Evolutionary conservation across 1,140 invertebrate species (phyloP).

Genomic region (Calosoma granatense): DNA sequence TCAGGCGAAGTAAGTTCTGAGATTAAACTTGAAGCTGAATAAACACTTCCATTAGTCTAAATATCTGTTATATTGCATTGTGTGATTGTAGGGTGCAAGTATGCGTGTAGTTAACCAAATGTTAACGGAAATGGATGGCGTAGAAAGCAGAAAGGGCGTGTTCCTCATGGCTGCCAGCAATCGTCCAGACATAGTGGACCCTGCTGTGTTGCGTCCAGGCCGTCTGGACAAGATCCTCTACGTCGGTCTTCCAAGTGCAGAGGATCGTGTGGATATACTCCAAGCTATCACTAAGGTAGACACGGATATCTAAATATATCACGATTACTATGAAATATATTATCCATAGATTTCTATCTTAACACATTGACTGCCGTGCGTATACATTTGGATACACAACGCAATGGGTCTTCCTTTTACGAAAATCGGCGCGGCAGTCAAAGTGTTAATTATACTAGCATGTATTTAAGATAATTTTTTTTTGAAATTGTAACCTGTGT

Average conservation of each 20-base stretch:
- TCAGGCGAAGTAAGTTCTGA: slow-evolving; percentile 48
- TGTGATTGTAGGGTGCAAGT: slow-evolving; percentile 48
- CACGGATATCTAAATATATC: slow-evolving; percentile 2
- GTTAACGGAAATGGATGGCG: slow-evolving; percentile 97
- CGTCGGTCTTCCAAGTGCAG: slow-evolving; percentile 75
- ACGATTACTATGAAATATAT: slow-evolving; percentile 12
- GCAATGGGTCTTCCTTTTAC: no score
- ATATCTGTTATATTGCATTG: slow-evolving; percentile 5
- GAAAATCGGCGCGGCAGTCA: no score
- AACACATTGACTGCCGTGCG: no score
- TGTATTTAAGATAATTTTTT: no score
- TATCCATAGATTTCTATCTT: no score
- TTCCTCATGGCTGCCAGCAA: slow-evolving; percentile 96
- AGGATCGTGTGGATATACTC: slow-evolving; percentile 82
- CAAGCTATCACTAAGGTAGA: slow-evolving; percentile 79
- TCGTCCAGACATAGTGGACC: slow-evolving; percentile 93
- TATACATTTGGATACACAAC: no score
- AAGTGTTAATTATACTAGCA: no score
- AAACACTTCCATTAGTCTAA: slow-evolving; percentile 10
- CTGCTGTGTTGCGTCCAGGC: slow-evolving; percentile 88
- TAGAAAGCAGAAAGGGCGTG: slow-evolving; percentile 80
- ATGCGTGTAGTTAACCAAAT: slow-evolving; percentile 93
- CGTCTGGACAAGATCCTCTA: slow-evolving; percentile 90
- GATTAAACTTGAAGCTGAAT: slow-evolving; percentile 10
- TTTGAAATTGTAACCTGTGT: background rate